Evolutionary conservation across 2,113 vertebrate species (phyloP).

Genomic region (Thymallus thymallus): DNA sequence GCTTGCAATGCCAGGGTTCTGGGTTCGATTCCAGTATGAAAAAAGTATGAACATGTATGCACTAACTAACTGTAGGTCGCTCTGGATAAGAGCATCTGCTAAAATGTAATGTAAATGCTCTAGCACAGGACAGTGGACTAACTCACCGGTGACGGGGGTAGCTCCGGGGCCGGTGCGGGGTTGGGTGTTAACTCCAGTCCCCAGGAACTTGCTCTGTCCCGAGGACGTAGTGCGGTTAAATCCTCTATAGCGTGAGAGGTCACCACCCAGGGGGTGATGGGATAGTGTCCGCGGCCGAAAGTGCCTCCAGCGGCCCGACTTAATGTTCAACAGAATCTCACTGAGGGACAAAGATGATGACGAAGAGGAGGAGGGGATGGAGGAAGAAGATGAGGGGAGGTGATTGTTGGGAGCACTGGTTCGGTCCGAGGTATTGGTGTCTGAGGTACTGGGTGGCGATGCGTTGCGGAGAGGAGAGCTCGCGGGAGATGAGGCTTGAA

Average conservation of each 20-base stretch:
- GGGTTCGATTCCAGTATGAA: no score
- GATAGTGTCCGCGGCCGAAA: constrained; percentile 98
- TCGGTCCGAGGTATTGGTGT: constrained; percentile 92
- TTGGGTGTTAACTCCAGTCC: constrained; percentile 48
- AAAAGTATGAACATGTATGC: no score
- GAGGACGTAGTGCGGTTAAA: constrained; percentile 77
- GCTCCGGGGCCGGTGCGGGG: constrained; percentile 44
- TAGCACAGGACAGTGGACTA: no score
- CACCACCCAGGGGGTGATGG: constrained; percentile 83
- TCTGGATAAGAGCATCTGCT: no score
- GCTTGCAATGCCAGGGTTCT: no score
- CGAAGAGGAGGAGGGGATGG: constrained; percentile 33
- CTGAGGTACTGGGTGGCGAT: constrained; percentile 90
- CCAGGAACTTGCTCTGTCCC: constrained; percentile 75
- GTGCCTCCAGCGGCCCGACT: constrained; percentile 97
- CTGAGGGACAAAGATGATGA: constrained; percentile 83
- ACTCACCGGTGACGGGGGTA: constrained; percentile 63
- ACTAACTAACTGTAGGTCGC: no score
- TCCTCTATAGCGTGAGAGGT: constrained; percentile 79
- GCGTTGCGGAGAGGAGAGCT: constrained; percentile 80
- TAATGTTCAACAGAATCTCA: constrained; percentile 95
- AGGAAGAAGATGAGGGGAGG: constrained; percentile 3
- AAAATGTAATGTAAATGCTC: no score
- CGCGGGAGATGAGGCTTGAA: constrained; percentile 73
- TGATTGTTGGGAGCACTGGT: constrained; percentile 67